Evolutionary conservation across 64 coral and sea anemone species (phyloP).

Genomic region (Exaiptasia diaphana): DNA sequence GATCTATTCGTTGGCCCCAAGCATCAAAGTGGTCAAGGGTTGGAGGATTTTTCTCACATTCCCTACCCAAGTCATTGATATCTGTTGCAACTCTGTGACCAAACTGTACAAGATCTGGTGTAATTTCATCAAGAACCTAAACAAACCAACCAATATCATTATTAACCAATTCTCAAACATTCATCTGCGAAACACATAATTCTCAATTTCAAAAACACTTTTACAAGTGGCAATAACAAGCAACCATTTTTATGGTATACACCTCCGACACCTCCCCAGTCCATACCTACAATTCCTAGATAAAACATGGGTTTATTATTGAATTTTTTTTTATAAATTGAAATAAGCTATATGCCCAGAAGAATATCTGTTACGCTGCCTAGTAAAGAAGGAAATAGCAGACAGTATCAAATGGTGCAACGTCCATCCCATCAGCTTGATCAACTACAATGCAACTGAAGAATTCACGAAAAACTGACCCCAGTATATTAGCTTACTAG

Average conservation of each 20-base stretch:
- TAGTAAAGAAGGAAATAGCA: too few species aligned
- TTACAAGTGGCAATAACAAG: neutral
- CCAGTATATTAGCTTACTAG: too few species aligned
- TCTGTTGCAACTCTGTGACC: conserved; percentile 85
- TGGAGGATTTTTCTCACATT: conserved; percentile 72
- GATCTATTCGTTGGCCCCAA: conserved; percentile 76
- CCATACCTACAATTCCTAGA: neutral
- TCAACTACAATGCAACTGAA: too few species aligned
- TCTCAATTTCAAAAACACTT: neutral
- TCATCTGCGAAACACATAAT: too few species aligned
- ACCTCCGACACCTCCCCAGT: neutral
- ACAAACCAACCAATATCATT: neutral
- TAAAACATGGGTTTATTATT: too few species aligned
- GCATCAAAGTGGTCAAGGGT: conserved; percentile 80
- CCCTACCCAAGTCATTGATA: conserved; percentile 63
- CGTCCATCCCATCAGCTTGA: too few species aligned
- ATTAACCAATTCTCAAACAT: neutral
- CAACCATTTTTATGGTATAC: neutral
- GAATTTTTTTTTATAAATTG: too few species aligned
- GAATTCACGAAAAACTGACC: too few species aligned
- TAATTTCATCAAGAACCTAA: conserved; percentile 78
- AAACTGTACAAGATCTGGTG: conserved; percentile 74
- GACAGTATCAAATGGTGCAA: too few species aligned
- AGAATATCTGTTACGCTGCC: too few species aligned
- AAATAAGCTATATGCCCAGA: too few species aligned